A percentile compares a stretch with the other conserved stretches of the same genome.
Evolutionary conservation across 2,113 vertebrate species (phyloP).

Genomic region (Macrotus californicus): DNA sequence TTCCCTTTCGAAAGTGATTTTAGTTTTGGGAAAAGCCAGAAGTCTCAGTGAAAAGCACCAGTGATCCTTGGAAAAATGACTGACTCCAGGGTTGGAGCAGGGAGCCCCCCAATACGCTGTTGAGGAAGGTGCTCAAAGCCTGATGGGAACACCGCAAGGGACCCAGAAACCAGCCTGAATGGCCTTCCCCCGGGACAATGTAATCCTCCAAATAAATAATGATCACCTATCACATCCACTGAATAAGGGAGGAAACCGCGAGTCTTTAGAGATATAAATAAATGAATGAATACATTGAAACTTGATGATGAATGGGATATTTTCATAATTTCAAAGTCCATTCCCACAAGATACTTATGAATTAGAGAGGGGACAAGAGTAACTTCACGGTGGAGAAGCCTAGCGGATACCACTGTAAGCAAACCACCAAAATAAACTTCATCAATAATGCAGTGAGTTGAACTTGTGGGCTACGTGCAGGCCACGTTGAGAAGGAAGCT

Average conservation of each 20-base stretch:
- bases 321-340: background rate
- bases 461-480: fast-evolving
- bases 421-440: background rate
- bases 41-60: background rate
- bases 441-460: background rate
- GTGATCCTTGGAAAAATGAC: background rate
- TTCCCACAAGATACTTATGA: background rate
- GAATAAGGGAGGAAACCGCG: background rate
- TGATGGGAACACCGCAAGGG: background rate
- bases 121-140: background rate
- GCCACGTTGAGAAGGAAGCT: background rate
- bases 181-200: background rate
- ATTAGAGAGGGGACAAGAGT: background rate
- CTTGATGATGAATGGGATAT: background rate
- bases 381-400: background rate
- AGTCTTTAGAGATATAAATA: background rate
- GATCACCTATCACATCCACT: background rate
- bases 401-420: background rate
- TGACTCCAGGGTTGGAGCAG: background rate
- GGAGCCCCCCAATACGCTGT: background rate
- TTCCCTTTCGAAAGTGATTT: no score
- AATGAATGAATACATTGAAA: background rate
- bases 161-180: background rate
- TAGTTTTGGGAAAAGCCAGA: no score
- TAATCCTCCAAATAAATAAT: background rate